Evolutionary conservation across 2,113 vertebrate species (phyloP), one percentile per base, ranked within the genome.

Genomic region (Ranitomeya imitator): DNA sequence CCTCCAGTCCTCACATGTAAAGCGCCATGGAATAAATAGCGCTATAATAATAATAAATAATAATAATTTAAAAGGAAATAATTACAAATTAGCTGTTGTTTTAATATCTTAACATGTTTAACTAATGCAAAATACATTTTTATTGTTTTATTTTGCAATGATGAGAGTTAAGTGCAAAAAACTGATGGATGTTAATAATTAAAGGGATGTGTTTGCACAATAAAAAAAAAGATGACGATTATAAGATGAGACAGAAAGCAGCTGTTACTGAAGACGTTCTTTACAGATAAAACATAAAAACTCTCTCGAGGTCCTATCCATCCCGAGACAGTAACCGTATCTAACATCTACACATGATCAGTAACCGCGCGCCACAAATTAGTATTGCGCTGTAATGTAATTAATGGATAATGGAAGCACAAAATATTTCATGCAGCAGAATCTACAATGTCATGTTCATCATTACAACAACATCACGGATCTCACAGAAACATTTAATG

Each of bases 201-300:
- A 80, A 80, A 59, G 14, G 11, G 78, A 79, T 59, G 78, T 59
- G 59, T 26, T 59, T 26, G 12, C n/a, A 80, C 54, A 60, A 80
- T 26, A 80, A 60, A 60, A 15, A 15, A 26, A 16, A 78, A 59
- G 54, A 80, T 2, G 26, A 57, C 18, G 78, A 59, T 80, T 59
- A 80, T 80, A 13, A 16, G 54, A 80, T 31, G 55, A 80, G 78
- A 80, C 78, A 60, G 78, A 80, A 60, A 26, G 54, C 78, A 80
- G 78, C 78, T 80, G 78, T 59, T 80, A 80, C 78, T 60, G 54
- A 31, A 80, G 7, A 11, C 55, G 23, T 55, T 12, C 18, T 59
- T 80, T 45, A 19, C 74, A 2, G 7, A 77, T 19, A 60, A 80
- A 57, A 60, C 78, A 60, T 2, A 18, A 60, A 57, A 59, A n/a